Percentiles rank a stretch among this genome's conserved stretches.
Evolutionary conservation across 2,113 vertebrate genomes (phyloP).

Genomic region (Corynorhinus townsendii): DNA sequence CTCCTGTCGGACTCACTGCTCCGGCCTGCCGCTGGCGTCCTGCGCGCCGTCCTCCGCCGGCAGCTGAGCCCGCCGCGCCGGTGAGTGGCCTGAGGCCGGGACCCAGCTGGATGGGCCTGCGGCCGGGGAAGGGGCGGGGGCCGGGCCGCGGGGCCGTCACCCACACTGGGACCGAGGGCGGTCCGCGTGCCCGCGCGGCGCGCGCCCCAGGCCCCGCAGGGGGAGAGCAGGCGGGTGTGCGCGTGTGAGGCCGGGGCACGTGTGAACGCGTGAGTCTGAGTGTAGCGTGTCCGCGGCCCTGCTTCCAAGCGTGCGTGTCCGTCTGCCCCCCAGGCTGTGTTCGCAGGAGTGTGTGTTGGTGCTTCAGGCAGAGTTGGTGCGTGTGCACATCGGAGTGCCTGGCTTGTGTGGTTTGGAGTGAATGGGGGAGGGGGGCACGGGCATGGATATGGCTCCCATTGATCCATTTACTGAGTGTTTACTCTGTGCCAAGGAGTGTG

Average conservation of each 20-base stretch:
- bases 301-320: conserved; percentile 16
- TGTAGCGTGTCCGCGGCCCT: not conserved
- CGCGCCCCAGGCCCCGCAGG: not conserved
- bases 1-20: conserved; percentile 51
- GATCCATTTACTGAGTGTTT: not conserved
- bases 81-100: conserved; percentile 50
- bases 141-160: not conserved
- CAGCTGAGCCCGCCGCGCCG: conserved; percentile 33
- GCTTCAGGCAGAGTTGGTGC: not conserved
- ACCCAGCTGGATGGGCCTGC: not conserved
- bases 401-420: not conserved
- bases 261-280: not conserved
- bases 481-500: not conserved
- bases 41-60: not conserved
- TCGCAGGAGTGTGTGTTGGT: not conserved
- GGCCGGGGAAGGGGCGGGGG: not conserved
- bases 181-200: not conserved
- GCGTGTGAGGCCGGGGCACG: not conserved
- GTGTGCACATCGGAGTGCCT: not conserved
- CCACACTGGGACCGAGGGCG: not conserved
- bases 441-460: not conserved
- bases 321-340: not conserved
- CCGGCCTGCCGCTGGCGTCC: not conserved
- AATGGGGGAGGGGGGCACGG: not conserved
- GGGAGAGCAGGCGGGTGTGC: not conserved